These are phyloP conservation scores for Pachymerium ferrugineum DNA, from an alignment of 2,888 invertebrate genomes.

Conservation along the genomic window DNA sequence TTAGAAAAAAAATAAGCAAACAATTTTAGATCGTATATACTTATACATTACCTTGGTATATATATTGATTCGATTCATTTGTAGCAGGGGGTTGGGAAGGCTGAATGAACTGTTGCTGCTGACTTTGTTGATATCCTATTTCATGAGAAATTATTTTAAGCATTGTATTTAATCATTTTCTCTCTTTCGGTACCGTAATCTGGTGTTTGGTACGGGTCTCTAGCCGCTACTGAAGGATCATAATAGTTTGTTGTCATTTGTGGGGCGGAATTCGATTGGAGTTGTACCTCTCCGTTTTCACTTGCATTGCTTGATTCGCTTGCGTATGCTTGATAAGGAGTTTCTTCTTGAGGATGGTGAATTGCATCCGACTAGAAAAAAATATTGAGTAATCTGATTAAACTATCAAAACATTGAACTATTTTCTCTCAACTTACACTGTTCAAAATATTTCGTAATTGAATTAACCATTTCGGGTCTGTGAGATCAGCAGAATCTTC, in stretches of 20 bases:
- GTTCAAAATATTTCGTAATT: conserved; percentile 28
- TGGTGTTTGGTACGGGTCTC: too few species aligned
- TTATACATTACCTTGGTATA: background rate
- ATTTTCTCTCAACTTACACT: background rate
- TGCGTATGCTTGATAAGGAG: background rate
- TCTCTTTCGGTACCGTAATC: too few species aligned
- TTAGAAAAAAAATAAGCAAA: background rate
- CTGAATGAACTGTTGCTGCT: background rate
- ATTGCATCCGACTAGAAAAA: background rate
- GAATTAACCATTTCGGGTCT: conserved; percentile 56
- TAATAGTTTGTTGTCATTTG: background rate
- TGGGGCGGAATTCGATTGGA: background rate
- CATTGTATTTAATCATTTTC: too few species aligned
- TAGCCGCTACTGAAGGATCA: background rate
- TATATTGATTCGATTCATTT: background rate
- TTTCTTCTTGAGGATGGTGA: background rate
- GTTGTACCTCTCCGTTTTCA: background rate
- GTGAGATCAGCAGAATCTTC: conserved; percentile 47
- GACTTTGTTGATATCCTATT: background rate
- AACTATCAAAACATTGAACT: background rate
- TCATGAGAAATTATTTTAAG: too few species aligned
- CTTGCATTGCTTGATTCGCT: background rate
- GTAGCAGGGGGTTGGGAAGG: background rate
- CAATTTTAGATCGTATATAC: background rate
- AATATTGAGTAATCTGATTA: background rate